These are phyloP conservation scores for Antechinus flavipes DNA, from an alignment of 2,113 vertebrate genomes.

Conservation along the genomic window DNA sequence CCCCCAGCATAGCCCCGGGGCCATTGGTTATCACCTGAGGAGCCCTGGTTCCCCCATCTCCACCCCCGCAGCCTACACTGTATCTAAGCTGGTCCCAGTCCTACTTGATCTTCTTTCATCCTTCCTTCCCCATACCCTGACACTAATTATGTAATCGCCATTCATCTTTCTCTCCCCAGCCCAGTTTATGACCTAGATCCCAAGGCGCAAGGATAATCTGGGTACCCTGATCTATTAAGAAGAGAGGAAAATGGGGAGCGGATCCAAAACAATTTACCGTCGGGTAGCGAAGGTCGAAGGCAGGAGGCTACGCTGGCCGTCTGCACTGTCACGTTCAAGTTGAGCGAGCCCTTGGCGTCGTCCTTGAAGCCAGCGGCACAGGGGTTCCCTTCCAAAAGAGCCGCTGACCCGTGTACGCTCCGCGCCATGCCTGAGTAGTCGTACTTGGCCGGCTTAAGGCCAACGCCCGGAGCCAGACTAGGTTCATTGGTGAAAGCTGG, in stretches of 20 bases:
- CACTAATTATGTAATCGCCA: neutral
- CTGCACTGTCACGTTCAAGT: constrained; percentile 89
- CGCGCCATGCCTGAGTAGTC: constrained; percentile 88
- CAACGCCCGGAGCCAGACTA: constrained; percentile 78
- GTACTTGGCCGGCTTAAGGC: constrained; percentile 85
- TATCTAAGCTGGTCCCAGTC: neutral
- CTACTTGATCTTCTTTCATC: neutral
- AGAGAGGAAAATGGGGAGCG: constrained; percentile 19
- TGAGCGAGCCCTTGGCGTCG: constrained; percentile 88
- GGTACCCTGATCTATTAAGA: neutral
- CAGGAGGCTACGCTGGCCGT: constrained; percentile 87
- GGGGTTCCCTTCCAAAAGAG: constrained; percentile 86
- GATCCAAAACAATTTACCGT: constrained; percentile 88
- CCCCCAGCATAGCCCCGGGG: neutral
- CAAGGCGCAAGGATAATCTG: neutral
- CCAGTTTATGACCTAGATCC: neutral
- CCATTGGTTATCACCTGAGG: constrained; percentile 15
- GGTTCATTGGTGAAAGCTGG: constrained; percentile 85
- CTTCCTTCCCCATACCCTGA: neutral
- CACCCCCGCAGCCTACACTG: neutral
- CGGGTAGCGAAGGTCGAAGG: constrained; percentile 90
- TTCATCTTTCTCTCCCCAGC: neutral
- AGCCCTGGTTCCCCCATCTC: neutral
- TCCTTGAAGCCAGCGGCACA: constrained; percentile 85
- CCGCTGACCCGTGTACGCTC: constrained; percentile 82